A percentile compares a stretch with the other conserved stretches of the same genome.
Evolutionary conservation across 2,113 vertebrate species (phyloP).

Genomic region (Isurus oxyrinchus): DNA sequence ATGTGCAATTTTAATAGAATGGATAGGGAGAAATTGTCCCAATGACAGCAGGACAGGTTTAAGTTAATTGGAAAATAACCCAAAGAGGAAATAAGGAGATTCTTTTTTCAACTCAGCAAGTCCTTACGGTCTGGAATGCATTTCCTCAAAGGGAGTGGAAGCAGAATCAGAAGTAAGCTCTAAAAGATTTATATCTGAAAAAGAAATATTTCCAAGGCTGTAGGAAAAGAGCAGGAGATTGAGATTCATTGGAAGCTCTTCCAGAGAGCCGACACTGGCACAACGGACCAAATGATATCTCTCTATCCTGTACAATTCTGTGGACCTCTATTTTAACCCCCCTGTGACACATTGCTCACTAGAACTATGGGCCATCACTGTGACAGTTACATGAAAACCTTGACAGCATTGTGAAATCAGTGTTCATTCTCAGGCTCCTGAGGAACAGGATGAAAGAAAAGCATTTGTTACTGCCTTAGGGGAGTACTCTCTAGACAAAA

Average conservation of each 20-base stretch:
- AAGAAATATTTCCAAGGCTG: neutral
- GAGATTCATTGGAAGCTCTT: neutral
- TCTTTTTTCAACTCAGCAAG: too few species aligned
- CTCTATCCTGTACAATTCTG: neutral
- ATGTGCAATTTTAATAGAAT: too few species aligned
- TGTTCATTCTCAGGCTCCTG: neutral
- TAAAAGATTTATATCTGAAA: neutral
- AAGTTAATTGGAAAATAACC: too few species aligned
- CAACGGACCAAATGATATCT: neutral
- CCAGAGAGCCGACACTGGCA: neutral
- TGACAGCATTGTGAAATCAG: neutral
- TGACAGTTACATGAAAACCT: neutral
- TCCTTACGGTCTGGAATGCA: too few species aligned
- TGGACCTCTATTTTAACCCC: neutral
- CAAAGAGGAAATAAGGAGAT: too few species aligned
- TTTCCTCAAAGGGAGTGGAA: neutral
- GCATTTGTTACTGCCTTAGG: neutral
- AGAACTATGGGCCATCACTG: neutral
- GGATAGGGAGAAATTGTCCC: too few species aligned
- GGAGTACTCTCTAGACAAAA: neutral
- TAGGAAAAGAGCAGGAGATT: neutral
- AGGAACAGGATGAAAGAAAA: neutral
- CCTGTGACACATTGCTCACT: neutral
- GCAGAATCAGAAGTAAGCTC: neutral
- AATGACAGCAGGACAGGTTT: too few species aligned